Base-by-base conservation (phyloP, 2,888 invertebrate genomes). In the Eupithecia subumbrata region DNA sequence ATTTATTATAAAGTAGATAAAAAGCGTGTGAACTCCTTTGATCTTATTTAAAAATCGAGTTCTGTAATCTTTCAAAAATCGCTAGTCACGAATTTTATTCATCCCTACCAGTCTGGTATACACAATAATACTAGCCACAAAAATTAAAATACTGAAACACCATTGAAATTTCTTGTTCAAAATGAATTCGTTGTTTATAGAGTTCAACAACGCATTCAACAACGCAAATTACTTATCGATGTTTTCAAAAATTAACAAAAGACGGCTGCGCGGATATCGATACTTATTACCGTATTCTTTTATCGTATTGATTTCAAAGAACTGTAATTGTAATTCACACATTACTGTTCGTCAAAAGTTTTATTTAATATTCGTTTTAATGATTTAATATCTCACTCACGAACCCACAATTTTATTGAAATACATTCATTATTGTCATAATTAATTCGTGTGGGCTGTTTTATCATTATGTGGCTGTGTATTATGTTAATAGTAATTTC, bases 161-260 rank as follows among this genome's bases (percentile, higher is more conserved):
- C 22, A 72, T 71, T 66, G 48, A 60, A 74, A 67, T 70, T 67
- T 56, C 45, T 37, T 72, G 60, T 76, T 71, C 71, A 72, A 80
- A 72, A 78, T 76, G 75, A 56, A 71, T 74, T 60, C 67, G 52
- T 63, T 77, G 73, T 72, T 64, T 69, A 78, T 78, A 78, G 75
- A 71, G 69, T n/a, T n/a, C n/a, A n/a, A n/a, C n/a, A n/a, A n/a
- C n/a, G n/a, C 66, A 74, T 78, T 79, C 77, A 79, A 69, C 69
- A 76, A 73, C 37, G 45, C 34, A 81, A 82, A 81, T 78, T 76
- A 76, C 72, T 80, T 81, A 74, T 74, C 78, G 79, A 84, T 84
- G 82, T 80, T 78, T 83, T 82, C 68, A 80, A 75, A 74, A 87
- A 85, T 75, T 82, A 83, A 90, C 90, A 91, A 92, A 90, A 85